A percentile compares a stretch with the other conserved stretches of the same genome.
phyloP scores from a whole-genome alignment of 2,113 vertebrate species.

The Pterocles orientalis region DNA sequence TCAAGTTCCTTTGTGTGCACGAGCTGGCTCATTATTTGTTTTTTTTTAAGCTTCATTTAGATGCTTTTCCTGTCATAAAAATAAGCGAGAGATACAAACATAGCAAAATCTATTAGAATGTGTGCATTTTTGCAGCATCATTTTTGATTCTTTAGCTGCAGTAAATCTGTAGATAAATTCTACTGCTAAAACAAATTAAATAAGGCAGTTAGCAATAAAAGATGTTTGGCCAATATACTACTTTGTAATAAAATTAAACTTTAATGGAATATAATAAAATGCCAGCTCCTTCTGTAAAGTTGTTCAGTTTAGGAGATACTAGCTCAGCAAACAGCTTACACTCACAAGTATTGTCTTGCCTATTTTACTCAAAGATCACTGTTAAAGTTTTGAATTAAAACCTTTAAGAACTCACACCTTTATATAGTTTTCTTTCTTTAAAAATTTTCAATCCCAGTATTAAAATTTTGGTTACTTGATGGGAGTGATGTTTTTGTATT shows the following conservation, averaged over 20 bases:
- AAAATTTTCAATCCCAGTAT: background rate
- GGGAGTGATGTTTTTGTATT: background rate
- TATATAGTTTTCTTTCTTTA: background rate
- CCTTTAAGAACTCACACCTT: background rate
- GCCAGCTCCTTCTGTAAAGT: background rate
- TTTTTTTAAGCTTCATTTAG: background rate
- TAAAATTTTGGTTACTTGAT: background rate
- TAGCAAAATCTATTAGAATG: background rate
- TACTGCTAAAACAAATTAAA: background rate
- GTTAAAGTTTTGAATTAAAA: background rate
- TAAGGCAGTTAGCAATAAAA: background rate
- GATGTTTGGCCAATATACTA: background rate
- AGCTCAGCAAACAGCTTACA: background rate
- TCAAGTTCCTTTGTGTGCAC: background rate
- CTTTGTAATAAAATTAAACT: background rate
- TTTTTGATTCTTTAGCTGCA: background rate
- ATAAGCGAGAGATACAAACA: background rate
- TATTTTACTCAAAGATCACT: background rate
- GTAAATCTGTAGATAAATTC: background rate
- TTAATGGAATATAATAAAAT: background rate
- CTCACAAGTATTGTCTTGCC: background rate
- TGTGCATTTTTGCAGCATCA: background rate
- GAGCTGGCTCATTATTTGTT: background rate
- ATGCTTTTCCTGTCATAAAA: background rate
- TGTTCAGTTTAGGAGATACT: background rate